Conservation (phyloP, 2,113 vertebrate species). For the Eudorcas thomsonii region DNA sequence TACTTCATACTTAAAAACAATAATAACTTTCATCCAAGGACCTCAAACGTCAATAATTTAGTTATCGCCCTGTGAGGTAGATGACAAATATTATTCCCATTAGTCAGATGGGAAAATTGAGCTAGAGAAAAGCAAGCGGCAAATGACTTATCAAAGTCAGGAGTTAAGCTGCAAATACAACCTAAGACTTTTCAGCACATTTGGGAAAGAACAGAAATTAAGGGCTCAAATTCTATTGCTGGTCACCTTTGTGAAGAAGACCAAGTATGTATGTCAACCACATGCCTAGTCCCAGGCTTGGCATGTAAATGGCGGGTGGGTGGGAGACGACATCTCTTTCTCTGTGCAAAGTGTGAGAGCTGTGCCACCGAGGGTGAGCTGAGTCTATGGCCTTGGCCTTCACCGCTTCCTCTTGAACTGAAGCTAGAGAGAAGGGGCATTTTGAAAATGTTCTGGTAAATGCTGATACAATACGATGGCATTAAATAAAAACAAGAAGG, state of each 20-base stretch:
- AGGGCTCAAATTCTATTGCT: too few species aligned
- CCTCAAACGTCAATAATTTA: not conserved
- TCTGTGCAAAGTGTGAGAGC: not conserved
- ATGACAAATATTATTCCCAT: not conserved
- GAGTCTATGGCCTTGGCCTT: not conserved
- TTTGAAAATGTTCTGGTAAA: not conserved
- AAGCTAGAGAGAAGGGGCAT: not conserved
- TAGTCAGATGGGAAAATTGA: not conserved
- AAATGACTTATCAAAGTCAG: not conserved
- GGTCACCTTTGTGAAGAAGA: not conserved
- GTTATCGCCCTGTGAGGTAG: not conserved
- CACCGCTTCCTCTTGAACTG: not conserved
- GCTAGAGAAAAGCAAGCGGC: not conserved
- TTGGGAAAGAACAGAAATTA: not conserved
- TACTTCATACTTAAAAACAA: not conserved
- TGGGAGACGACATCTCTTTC: not conserved
- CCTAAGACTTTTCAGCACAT: not conserved
- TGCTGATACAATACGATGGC: not conserved
- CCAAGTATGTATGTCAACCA: not conserved
- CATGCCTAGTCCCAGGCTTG: not conserved
- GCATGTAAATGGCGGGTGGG: not conserved
- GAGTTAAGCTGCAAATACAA: not conserved
- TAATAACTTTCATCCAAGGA: not conserved
- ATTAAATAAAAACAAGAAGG: not conserved
- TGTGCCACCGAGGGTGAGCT: fast-evolving